A percentile compares a stretch with the other conserved stretches of the same genome.
Conservation (phyloP, 2,888 invertebrate genomes). For the Achlya flavicornis region DNA sequence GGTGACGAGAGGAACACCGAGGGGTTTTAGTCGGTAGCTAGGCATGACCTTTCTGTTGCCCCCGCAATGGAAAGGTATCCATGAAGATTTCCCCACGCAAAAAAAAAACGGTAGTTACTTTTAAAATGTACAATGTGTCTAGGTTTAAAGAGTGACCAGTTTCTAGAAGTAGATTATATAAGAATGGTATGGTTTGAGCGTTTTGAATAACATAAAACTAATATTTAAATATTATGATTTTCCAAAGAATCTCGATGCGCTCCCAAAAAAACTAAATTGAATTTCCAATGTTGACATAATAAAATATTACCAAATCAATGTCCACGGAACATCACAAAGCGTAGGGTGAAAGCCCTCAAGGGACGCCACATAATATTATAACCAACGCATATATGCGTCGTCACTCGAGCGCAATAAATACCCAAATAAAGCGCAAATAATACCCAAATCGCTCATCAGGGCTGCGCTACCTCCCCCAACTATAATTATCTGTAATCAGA, state of each 20-base stretch:
- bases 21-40: too few species aligned
- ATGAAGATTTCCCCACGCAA: too few species aligned
- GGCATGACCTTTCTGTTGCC: too few species aligned
- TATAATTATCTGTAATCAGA: constrained; percentile 81
- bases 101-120: too few species aligned
- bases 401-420: constrained; percentile 85
- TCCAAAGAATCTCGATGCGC: background rate
- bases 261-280: background rate
- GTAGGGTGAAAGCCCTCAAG: constrained; percentile 66
- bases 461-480: constrained; percentile 67
- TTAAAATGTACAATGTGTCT: too few species aligned
- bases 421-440: constrained; percentile 87
- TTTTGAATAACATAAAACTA: too few species aligned
- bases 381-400: constrained; percentile 77
- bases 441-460: constrained; percentile 85
- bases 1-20: too few species aligned
- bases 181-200: too few species aligned
- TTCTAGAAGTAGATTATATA: too few species aligned
- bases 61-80: too few species aligned
- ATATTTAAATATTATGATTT: too few species aligned
- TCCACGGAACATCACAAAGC: constrained; percentile 49
- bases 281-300: constrained; percentile 13
- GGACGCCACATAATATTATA: constrained; percentile 54
- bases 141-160: too few species aligned
- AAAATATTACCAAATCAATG: constrained; percentile 63